phyloP scores from a whole-genome alignment of 2,113 vertebrate genomes.

The Recurvirostra avosetta region DNA sequence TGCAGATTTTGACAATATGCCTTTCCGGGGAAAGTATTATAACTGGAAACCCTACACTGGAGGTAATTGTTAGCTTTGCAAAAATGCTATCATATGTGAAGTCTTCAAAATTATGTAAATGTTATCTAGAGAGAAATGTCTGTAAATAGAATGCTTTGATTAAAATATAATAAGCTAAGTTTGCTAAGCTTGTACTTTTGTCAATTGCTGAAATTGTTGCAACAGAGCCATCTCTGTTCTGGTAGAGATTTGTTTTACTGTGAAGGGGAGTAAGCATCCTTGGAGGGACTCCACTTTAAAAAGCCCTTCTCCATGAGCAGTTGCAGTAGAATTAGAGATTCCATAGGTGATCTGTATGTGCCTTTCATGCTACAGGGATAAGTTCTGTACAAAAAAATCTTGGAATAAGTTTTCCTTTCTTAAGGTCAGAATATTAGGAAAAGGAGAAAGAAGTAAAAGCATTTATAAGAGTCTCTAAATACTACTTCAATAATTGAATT shows the following conservation, averaged over 20 bases:
- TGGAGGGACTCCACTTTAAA: not conserved
- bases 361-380: not conserved
- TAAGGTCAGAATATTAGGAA: not conserved
- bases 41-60: slow-evolving; percentile 99
- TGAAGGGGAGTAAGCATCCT: not conserved
- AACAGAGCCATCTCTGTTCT: not conserved
- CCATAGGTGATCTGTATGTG: not conserved
- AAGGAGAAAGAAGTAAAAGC: not conserved
- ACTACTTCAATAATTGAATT: not conserved
- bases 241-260: not conserved
- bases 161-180: not conserved
- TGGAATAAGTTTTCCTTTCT: not conserved
- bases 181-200: not conserved
- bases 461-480: not conserved
- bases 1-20: slow-evolving; percentile 94
- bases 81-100: not conserved
- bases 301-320: not conserved
- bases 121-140: not conserved
- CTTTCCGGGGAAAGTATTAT: slow-evolving; percentile 98
- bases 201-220: not conserved
- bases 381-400: not conserved
- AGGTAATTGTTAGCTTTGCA: slow-evolving; percentile 77
- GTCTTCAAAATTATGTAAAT: not conserved
- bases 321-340: not conserved
- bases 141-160: not conserved